Evolutionary conservation across 2,797 vertebrate species (phyloP), one percentile per base, ranked within the genome.

Genomic region (Galagoides demidoff): DNA sequence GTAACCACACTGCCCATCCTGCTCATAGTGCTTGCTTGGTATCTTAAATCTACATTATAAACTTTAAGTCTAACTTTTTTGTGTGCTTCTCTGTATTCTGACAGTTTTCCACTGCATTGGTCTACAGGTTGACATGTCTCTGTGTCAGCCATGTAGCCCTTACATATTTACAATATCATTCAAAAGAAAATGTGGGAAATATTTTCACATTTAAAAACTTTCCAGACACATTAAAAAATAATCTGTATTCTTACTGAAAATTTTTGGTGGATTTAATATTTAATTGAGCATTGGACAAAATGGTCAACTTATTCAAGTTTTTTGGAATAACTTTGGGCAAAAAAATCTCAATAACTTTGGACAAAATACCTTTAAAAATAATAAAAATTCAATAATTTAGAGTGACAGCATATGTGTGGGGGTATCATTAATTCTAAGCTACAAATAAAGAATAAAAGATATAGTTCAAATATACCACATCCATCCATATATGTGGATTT

Each of bases 141-240:
- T 71, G 0, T 79, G 16, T 76, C 49, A 94, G n/a, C 49, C n/a
- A 22, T 63, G 31, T 70, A 86, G 45, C 29, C 87, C 37, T 82
- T 57, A 90, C 5, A 17, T 55, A 78, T 88, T 85, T 95, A 83
- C 93, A 92, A 90, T 86, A 57, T 49, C 37, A 45, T 66, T 94
- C 85, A 82, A 45, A 88, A 64, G 52, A 79, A 92, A 92, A 92
- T 5, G 59, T 59, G 49, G 22, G 55, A 89, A 90, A 87, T 90
- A 19, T 79, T 93, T 93, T 95, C 81, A 92, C 31, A 85, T 92
- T 96, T 90, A 70, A 96, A 84, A 87, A 55, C 31, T 71, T 90
- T 76, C 14, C 9, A 29, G 81, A 74, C 0, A 81, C 34, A 66
- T 27, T 74, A 3, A 81, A 83, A 93, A 70, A 77, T 90, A n/a